Conservation (phyloP, 2,797 vertebrate genomes). For the Hemitrygon akajei region DNA sequence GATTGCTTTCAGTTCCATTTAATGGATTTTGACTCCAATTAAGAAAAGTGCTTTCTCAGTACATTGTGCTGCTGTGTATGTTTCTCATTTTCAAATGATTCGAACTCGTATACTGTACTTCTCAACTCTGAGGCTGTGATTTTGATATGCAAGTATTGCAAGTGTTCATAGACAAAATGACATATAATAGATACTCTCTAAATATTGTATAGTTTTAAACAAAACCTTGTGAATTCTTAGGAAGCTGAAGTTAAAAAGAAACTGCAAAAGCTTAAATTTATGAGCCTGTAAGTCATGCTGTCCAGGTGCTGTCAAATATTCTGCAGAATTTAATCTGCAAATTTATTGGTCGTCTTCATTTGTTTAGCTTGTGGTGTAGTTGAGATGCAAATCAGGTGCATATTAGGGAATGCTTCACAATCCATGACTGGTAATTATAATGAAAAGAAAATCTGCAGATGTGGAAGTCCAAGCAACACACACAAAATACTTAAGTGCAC, state of each 20-base stretch:
- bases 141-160: not conserved
- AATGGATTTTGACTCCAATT: not conserved
- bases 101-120: not conserved
- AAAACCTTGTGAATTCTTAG: not conserved
- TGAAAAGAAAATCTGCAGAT: no score
- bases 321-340: not conserved
- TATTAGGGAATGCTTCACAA: not conserved
- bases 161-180: not conserved
- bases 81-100: conserved; percentile 8
- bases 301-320: not conserved
- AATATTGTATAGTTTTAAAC: not conserved
- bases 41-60: not conserved
- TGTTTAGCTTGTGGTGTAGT: not conserved
- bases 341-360: not conserved
- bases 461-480: no score
- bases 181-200: not conserved
- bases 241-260: not conserved
- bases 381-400: not conserved
- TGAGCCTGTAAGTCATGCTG: not conserved
- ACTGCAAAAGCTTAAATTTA: not conserved
- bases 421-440: not conserved
- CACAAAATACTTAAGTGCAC: no score
- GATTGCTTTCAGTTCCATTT: not conserved
- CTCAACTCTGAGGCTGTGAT: not conserved
- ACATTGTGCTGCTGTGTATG: not conserved